Base-by-base conservation (phyloP, 2,888 invertebrate genomes). In the Argyra leucocephala region DNA sequence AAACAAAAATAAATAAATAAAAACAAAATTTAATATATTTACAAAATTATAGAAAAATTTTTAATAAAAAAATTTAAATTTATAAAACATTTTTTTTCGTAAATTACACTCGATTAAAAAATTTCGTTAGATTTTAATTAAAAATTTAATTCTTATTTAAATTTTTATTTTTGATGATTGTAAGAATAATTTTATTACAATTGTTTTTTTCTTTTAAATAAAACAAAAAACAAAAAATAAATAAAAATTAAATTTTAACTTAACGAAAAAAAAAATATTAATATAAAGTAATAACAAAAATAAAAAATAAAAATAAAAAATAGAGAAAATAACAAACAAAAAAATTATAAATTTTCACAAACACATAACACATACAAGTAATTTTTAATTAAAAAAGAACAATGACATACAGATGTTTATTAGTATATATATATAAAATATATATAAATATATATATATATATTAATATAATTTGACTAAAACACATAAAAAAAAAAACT, bases 201-300 rank as follows among this genome's bases (percentile, higher is more conserved):
- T n/a, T n/a, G n/a, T n/a, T n/a, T n/a, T n/a, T n/a, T n/a, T n/a
- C n/a, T n/a, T n/a, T n/a, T n/a, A n/a, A n/a, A n/a, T n/a, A n/a
- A n/a, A n/a, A 31, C 1, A 31, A 31, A 6, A n/a, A 31, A 31
- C 12, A 6, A 10, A 6, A 31, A 31, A 31, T 10, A 31, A 6
- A 31, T 31, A 31, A 31, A 31, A 31, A 31, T 6, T 26, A 2
- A 31, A n/a, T n/a, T n/a, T n/a, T n/a, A n/a, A 31, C 1, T 10
- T 4, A 6, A 12, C 1, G 9, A 31, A 31, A 31, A 31, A 31
- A 31, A 2, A 10, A 31, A 31, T 10, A 31, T 4, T 6, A 31
- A 31, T 31, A 31, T 6, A 48, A 64, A 69, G 66, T 22, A 24
- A 66, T 57, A 36, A 66, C 31, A 61, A 64, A 61, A 60, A 60